A percentile compares a stretch with the other conserved stretches of the same genome.
These are phyloP conservation scores for Strongylocentrotus purpuratus DNA, from an alignment of 35 echinoderm and acorn worm species.

Conservation along the genomic window DNA sequence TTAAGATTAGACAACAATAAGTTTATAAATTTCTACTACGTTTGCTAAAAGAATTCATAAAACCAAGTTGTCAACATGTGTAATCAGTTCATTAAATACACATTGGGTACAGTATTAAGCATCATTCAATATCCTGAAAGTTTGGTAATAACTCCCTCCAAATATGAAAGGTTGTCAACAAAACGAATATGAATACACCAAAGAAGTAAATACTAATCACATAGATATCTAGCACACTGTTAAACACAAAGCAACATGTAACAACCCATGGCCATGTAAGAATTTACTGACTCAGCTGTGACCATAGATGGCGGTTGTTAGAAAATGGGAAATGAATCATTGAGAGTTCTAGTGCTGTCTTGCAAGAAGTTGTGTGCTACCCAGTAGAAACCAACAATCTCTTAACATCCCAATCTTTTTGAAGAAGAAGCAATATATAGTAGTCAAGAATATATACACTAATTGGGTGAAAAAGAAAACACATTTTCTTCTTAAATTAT, in stretches of 20 bases:
- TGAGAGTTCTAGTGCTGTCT: background rate
- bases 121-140: background rate
- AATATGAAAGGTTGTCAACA: background rate
- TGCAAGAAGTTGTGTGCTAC: too few species aligned
- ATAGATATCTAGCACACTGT: background rate
- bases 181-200: too few species aligned
- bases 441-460: too few species aligned
- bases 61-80: background rate
- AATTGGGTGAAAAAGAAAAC: too few species aligned
- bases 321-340: background rate
- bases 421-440: too few species aligned
- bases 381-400: too few species aligned
- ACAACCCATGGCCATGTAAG: background rate
- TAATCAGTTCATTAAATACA: background rate
- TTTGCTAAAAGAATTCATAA: background rate
- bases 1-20: too few species aligned
- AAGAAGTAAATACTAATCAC: too few species aligned
- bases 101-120: background rate
- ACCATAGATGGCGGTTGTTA: background rate
- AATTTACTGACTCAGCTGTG: too few species aligned
- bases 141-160: background rate
- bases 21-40: too few species aligned
- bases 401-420: too few species aligned
- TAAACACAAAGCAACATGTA: background rate
- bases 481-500: too few species aligned